A percentile compares a stretch with the other conserved stretches of the same genome.
phyloP scores from a whole-genome alignment of 2,888 invertebrate species.

The Noctuana brunneofusca region DNA sequence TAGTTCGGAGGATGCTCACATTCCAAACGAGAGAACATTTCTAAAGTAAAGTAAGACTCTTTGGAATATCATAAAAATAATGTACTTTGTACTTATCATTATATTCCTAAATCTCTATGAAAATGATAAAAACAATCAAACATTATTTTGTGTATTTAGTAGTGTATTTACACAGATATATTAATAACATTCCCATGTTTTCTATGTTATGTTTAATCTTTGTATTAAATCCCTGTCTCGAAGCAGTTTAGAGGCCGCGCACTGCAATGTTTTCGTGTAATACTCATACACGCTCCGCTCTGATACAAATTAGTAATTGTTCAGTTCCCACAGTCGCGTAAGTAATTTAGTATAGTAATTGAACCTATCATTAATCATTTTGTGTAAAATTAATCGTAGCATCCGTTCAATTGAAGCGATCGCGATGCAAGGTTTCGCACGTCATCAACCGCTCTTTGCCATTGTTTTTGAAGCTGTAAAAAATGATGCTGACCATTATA shows the following conservation, averaged over 20 bases:
- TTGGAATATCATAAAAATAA: constrained; percentile 15
- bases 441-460: constrained; percentile 45
- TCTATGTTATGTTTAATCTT: constrained; percentile 4
- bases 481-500: constrained; percentile 24
- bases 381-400: constrained; percentile 41
- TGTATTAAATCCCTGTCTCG: constrained; percentile 10
- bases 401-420: constrained; percentile 41
- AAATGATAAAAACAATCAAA: background rate
- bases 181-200: constrained; percentile 9
- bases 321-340: constrained; percentile 42
- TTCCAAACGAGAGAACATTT: constrained; percentile 65
- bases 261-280: constrained; percentile 35
- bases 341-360: constrained; percentile 43
- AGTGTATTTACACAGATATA: background rate
- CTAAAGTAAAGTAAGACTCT: constrained; percentile 55
- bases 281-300: constrained; percentile 31
- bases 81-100: background rate
- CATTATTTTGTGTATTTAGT: background rate
- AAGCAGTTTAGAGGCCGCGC: constrained; percentile 35
- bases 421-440: constrained; percentile 52
- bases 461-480: constrained; percentile 46
- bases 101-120: background rate
- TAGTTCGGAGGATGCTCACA: constrained; percentile 70
- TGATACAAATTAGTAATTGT: constrained; percentile 36
- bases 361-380: constrained; percentile 45